Evolutionary conservation across 2,113 vertebrate species (phyloP).

Genomic region (Thinocorus orbignyianus): DNA sequence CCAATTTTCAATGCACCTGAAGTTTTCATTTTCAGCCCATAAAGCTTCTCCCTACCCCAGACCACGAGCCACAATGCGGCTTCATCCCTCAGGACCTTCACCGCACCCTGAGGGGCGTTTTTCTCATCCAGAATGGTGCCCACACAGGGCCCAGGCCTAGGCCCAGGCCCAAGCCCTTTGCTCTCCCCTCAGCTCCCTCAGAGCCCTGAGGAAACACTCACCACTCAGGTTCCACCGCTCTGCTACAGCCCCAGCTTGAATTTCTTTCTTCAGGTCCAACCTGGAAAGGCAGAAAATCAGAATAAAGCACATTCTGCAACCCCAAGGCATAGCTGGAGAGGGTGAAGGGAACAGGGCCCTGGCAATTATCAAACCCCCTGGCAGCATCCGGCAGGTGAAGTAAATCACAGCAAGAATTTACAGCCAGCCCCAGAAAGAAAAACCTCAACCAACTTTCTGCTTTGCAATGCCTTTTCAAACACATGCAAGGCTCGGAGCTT

Average conservation of each 20-base stretch:
- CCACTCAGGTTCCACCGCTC: neutral
- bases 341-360: fast-evolving
- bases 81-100: fast-evolving
- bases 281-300: neutral
- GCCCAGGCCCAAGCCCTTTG: fast-evolving
- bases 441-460: neutral
- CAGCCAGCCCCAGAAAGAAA: neutral
- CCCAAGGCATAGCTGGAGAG: fast-evolving
- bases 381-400: neutral
- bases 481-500: neutral
- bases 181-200: no score
- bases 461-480: neutral
- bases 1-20: neutral
- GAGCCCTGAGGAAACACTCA: neutral
- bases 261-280: no score
- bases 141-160: fast-evolving
- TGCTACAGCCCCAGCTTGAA: fast-evolving
- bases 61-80: neutral
- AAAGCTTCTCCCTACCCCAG: neutral
- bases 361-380: neutral
- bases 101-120: no score
- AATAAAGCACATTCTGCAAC: fast-evolving
- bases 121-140: neutral
- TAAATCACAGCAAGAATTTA: neutral
- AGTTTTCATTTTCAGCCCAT: neutral